phyloP scores from a whole-genome alignment of 2,888 invertebrate species.

The Campoletis raptor region DNA sequence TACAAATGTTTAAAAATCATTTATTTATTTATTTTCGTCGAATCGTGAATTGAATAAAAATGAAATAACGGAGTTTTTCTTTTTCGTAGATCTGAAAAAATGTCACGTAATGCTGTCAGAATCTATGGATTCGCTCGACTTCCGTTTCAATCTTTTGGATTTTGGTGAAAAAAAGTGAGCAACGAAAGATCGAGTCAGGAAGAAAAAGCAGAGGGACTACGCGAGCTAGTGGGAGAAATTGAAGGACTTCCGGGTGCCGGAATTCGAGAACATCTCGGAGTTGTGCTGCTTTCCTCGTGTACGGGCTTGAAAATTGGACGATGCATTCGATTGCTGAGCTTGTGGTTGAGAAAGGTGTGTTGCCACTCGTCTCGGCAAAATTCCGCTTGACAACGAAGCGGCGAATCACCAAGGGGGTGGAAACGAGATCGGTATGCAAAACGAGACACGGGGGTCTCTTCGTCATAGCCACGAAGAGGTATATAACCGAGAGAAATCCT shows the following conservation, averaged over 20 bases:
- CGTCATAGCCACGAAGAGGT: constrained; percentile 56
- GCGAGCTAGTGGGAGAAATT: neutral
- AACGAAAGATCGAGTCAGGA: constrained; percentile 18
- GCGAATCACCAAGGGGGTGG: constrained; percentile 21
- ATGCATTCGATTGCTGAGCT: constrained; percentile 62
- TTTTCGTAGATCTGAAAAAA: constrained; percentile 59
- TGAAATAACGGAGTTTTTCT: constrained; percentile 59
- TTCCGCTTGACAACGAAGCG: constrained; percentile 45
- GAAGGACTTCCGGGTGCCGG: constrained; percentile 56
- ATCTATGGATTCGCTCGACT: constrained; percentile 60
- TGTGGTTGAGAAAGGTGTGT: constrained; percentile 51
- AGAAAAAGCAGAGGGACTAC: neutral
- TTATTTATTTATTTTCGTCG: neutral
- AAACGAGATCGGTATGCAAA: constrained; percentile 67
- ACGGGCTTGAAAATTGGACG: constrained; percentile 35
- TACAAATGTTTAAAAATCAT: neutral
- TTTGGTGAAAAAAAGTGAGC: constrained; percentile 16
- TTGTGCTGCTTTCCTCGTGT: constrained; percentile 26
- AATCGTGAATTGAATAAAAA: constrained; percentile 42
- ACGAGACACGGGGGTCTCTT: constrained; percentile 42
- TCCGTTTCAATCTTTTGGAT: constrained; percentile 47
- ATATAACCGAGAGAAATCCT: constrained; percentile 44
- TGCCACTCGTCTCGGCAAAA: constrained; percentile 35
- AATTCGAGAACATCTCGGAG: constrained; percentile 49
- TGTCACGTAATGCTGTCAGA: constrained; percentile 61